These are phyloP conservation scores for Eupithecia pulchellata DNA, from an alignment of 2,888 invertebrate genomes.

Conservation along the genomic window DNA sequence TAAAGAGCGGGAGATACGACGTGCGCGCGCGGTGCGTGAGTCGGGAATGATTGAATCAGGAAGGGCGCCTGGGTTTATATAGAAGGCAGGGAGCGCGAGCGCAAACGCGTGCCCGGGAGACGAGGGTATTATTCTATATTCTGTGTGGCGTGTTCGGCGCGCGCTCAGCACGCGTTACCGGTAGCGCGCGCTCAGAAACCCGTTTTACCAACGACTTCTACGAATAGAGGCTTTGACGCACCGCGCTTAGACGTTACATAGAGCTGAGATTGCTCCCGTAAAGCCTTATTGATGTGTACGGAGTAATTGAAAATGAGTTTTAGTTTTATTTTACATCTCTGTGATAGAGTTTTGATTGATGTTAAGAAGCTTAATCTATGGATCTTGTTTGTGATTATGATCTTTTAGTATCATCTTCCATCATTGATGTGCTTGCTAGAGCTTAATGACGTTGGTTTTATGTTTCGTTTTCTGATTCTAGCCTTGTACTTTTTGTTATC, in stretches of 20 bases:
- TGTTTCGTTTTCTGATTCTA: constrained; percentile 1
- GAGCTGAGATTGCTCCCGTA: constrained; percentile 60
- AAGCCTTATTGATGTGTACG: constrained; percentile 65
- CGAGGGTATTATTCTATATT: constrained; percentile 21
- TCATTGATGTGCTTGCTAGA: constrained; percentile 21
- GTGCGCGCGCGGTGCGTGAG: constrained; percentile 72
- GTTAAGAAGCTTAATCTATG: constrained; percentile 29
- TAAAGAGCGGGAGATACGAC: constrained; percentile 57
- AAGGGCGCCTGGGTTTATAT: constrained; percentile 78
- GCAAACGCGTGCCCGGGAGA: constrained; percentile 56
- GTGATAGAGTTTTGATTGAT: constrained; percentile 44
- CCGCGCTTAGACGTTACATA: constrained; percentile 51
- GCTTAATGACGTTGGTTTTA: constrained; percentile 8
- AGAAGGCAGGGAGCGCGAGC: constrained; percentile 64
- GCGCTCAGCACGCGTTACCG: constrained; percentile 71
- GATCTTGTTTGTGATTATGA: constrained; percentile 34
- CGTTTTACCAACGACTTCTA: constrained; percentile 78
- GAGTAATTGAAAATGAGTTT: constrained; percentile 47
- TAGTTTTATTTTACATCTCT: constrained; percentile 44
- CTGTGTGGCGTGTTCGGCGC: constrained; percentile 54
- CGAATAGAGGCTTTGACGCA: constrained; percentile 80
- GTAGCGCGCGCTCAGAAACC: constrained; percentile 78
- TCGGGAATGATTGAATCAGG: constrained; percentile 80
- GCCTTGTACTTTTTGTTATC: not conserved
- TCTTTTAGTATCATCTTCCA: constrained; percentile 25